Evolutionary conservation across 2,113 vertebrate species (phyloP).

Genomic region (Carassius gibelio): DNA sequence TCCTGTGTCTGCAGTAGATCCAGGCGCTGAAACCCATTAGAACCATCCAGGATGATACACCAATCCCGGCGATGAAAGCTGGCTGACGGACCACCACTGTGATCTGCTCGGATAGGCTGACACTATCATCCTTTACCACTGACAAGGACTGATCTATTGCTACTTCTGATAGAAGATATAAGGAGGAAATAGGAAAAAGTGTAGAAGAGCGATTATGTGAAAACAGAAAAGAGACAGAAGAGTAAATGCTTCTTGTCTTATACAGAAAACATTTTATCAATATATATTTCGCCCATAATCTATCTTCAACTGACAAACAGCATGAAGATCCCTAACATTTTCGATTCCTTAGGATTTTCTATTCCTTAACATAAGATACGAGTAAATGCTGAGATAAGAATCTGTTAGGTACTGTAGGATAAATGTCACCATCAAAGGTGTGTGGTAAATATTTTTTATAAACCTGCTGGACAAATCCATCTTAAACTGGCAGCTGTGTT

Average conservation of each 20-base stretch:
- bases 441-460: background rate
- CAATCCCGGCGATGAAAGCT: slow-evolving; percentile 87
- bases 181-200: slow-evolving; percentile 25
- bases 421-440: slow-evolving; percentile 20
- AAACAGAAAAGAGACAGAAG: background rate
- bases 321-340: background rate
- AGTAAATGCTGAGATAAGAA: slow-evolving; percentile 20
- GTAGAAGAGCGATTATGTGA: slow-evolving; percentile 4
- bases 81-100: slow-evolving; percentile 81
- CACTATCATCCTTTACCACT: slow-evolving; percentile 60
- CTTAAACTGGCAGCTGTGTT: background rate
- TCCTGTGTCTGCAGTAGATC: slow-evolving; percentile 86
- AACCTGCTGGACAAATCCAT: slow-evolving; percentile 8
- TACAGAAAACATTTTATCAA: slow-evolving; percentile 25
- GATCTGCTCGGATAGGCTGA: slow-evolving; percentile 81
- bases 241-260: slow-evolving; percentile 15
- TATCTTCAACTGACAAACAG: slow-evolving; percentile 7
- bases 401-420: background rate
- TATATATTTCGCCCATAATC: background rate
- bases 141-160: slow-evolving; percentile 67
- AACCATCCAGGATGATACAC: slow-evolving; percentile 85
- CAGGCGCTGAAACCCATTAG: slow-evolving; percentile 85
- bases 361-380: background rate
- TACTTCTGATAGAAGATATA: slow-evolving; percentile 64
- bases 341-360: background rate